Percentiles rank a stretch among this genome's conserved stretches.
Conservation (phyloP, 1,140 invertebrate genomes). For the Heliothis virescens region DNA sequence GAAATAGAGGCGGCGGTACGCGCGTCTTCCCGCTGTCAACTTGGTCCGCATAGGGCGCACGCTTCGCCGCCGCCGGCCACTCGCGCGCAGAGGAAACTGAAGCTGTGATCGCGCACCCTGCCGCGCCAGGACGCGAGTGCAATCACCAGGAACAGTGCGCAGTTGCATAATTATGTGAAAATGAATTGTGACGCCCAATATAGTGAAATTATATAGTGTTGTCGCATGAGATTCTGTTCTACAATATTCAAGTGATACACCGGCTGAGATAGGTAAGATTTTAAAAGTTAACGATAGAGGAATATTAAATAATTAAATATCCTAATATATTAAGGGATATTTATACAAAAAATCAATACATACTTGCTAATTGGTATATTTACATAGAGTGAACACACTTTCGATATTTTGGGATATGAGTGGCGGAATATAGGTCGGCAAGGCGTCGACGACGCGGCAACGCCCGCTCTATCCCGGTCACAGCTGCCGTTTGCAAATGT, state of each 20-base stretch:
- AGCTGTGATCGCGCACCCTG: slow-evolving; percentile 41
- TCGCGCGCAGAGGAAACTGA: slow-evolving; percentile 48
- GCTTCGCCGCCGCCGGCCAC: slow-evolving; percentile 68
- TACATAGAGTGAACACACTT: slow-evolving; percentile 58
- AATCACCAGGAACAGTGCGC: slow-evolving; percentile 50
- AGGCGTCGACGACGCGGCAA: slow-evolving; percentile 74
- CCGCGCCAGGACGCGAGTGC: slow-evolving; percentile 60
- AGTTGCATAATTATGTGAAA: slow-evolving; percentile 63
- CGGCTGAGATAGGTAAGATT: slow-evolving; percentile 16
- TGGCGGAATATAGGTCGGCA: slow-evolving; percentile 80
- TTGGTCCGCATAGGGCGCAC: slow-evolving; percentile 82
- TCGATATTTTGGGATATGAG: slow-evolving; percentile 84
- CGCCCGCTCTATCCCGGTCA: slow-evolving; percentile 82
- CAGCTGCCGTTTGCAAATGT: slow-evolving; percentile 72
- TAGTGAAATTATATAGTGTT: slow-evolving; percentile 30
- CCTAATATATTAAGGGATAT: no score
- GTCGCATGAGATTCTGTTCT: not conserved
- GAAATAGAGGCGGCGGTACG: slow-evolving; percentile 81
- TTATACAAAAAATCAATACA: not conserved
- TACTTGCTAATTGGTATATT: slow-evolving; percentile 48
- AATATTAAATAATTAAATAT: not conserved
- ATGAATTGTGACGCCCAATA: slow-evolving; percentile 3
- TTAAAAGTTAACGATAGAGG: not conserved
- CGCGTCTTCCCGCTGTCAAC: slow-evolving; percentile 82
- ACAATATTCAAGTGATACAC: not conserved